These are phyloP conservation scores for Hemitrygon akajei DNA, from an alignment of 2,797 vertebrate genomes.

Conservation along the genomic window DNA sequence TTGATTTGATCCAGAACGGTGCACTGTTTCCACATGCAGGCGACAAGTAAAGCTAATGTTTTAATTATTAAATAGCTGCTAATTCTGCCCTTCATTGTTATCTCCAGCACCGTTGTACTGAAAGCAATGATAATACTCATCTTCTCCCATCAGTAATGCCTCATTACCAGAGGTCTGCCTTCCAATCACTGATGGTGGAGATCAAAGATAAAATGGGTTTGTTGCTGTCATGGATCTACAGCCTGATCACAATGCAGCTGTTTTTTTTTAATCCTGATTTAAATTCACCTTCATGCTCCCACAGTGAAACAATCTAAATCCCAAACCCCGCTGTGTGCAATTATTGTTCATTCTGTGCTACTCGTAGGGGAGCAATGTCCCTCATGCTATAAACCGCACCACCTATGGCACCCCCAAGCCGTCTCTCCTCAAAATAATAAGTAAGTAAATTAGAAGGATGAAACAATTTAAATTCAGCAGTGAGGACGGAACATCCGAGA, in stretches of 20 bases:
- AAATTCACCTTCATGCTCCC: neutral
- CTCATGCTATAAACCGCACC: neutral
- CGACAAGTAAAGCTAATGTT: too few relatives aligned
- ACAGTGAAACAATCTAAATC: conserved; percentile 13
- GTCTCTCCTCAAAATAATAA: neutral
- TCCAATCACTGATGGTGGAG: neutral
- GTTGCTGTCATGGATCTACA: neutral
- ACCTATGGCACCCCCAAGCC: neutral
- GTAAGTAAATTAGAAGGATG: neutral
- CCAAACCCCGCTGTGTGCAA: neutral
- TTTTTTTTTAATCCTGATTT: neutral
- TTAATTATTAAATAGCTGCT: too few relatives aligned
- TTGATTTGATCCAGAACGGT: too few relatives aligned
- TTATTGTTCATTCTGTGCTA: neutral
- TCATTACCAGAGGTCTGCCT: neutral
- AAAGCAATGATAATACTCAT: too few relatives aligned
- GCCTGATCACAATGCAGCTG: neutral
- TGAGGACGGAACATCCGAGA: neutral
- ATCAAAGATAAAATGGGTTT: neutral
- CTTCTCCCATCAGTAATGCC: neutral
- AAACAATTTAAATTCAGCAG: neutral
- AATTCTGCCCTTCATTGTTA: too few relatives aligned
- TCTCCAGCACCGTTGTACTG: too few relatives aligned
- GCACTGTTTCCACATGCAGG: too few relatives aligned
- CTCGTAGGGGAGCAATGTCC: neutral